Evolutionary conservation across 2,888 invertebrate species (phyloP).

Genomic region (Crematogaster levior): DNA sequence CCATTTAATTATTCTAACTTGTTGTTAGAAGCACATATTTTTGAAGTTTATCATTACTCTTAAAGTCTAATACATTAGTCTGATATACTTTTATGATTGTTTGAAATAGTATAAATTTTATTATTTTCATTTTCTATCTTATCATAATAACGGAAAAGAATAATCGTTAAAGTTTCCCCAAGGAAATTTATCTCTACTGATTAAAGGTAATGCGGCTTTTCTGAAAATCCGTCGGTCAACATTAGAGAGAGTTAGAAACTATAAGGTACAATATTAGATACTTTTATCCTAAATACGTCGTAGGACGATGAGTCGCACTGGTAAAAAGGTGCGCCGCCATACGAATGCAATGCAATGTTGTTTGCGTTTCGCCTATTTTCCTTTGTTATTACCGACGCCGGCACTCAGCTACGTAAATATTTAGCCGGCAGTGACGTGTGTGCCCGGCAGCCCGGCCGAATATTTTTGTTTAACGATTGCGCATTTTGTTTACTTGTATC

Average conservation of each 20-base stretch:
- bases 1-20: not conserved
- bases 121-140: not conserved
- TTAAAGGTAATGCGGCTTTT: not conserved
- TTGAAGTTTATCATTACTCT: not conserved
- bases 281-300: constrained; percentile 28
- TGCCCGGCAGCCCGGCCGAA: constrained; percentile 34
- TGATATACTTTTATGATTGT: not conserved
- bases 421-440: constrained; percentile 56
- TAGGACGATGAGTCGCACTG: constrained; percentile 18
- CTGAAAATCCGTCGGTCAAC: not conserved
- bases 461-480: constrained; percentile 63
- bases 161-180: not conserved
- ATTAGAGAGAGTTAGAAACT: constrained; percentile 24
- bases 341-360: constrained; percentile 56
- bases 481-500: constrained; percentile 67
- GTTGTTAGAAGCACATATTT: too few species aligned
- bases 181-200: not conserved
- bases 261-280: constrained; percentile 8
- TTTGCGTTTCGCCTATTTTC: constrained; percentile 69
- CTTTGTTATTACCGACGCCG: constrained; percentile 73
- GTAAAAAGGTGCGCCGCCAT: constrained; percentile 54
- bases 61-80: not conserved
- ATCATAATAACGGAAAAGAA: not conserved
- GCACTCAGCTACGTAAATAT: constrained; percentile 75
- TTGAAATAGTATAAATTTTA: not conserved